Percentiles rank a stretch among this genome's conserved stretches.
Evolutionary conservation across 1,140 invertebrate species (phyloP).

Genomic region (Sycophaga agraensis): DNA sequence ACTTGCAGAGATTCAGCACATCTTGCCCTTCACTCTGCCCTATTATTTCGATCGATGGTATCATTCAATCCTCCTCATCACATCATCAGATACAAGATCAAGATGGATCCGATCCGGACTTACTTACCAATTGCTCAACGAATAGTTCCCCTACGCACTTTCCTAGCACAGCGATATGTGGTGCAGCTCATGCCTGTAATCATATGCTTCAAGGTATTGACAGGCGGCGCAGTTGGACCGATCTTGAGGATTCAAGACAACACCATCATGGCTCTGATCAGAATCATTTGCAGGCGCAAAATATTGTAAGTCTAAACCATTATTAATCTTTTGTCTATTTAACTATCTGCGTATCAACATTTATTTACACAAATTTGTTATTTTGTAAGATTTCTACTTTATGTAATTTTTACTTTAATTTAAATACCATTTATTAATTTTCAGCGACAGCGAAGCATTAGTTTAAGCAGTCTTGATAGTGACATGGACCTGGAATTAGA

Average conservation of each 20-base stretch:
- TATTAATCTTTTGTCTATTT: too few relatives aligned
- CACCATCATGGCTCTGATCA: conserved; percentile 48
- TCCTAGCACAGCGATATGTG: conserved; percentile 8
- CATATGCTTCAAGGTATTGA: conserved; percentile 49
- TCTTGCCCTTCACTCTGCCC: conserved; percentile 72
- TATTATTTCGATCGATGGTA: conserved; percentile 31
- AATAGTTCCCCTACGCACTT: conserved; percentile 59
- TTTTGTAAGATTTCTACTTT: background rate
- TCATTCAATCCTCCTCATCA: conserved; percentile 9
- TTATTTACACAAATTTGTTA: too few relatives aligned
- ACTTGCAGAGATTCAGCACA: conserved; percentile 65
- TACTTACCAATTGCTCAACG: conserved; percentile 53
- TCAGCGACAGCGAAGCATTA: conserved; percentile 56
- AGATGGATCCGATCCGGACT: conserved; percentile 55
- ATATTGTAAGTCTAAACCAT: conserved; percentile 50
- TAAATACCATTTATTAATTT: background rate
- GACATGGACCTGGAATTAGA: conserved; percentile 60
- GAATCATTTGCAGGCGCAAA: conserved; percentile 53
- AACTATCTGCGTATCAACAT: too few relatives aligned
- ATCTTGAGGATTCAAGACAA: conserved; percentile 64
- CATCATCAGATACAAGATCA: conserved; percentile 27
- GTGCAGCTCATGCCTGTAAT: conserved; percentile 35
- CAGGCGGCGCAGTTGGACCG: conserved; percentile 79
- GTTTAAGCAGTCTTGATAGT: conserved; percentile 62
- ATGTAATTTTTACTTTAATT: background rate